Conservation (phyloP, 2,113 vertebrate genomes). For the Eulacestoma nigropectus region DNA sequence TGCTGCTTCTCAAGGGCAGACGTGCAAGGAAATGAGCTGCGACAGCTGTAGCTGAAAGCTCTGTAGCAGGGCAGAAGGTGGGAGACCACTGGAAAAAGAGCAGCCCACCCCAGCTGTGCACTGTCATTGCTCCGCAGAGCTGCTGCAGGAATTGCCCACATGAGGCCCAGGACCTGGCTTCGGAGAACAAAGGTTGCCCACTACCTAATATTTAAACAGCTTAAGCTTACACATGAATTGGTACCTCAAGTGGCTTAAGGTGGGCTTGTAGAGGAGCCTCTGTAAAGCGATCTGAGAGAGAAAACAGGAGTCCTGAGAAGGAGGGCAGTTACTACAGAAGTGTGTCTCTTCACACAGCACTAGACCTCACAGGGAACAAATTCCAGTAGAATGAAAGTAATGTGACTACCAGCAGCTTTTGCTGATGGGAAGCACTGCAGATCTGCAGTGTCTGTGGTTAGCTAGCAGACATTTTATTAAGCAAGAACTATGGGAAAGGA, state of each 20-base stretch:
- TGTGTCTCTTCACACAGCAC: background rate
- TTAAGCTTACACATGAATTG: background rate
- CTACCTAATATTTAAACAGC: background rate
- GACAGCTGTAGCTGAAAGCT: background rate
- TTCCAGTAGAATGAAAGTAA: background rate
- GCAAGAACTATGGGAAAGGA: background rate
- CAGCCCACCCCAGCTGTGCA: fast-evolving
- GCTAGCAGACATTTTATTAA: background rate
- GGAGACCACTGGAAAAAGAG: background rate
- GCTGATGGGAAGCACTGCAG: background rate
- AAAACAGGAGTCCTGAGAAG: background rate
- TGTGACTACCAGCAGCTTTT: background rate
- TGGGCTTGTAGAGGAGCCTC: background rate
- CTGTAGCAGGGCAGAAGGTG: background rate
- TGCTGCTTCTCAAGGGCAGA: background rate
- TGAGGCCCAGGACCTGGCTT: background rate
- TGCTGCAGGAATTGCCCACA: background rate
- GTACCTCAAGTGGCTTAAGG: background rate
- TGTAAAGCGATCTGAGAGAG: background rate
- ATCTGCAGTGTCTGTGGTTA: background rate
- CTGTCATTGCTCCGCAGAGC: background rate
- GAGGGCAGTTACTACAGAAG: background rate
- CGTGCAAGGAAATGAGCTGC: background rate
- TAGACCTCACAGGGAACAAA: background rate
- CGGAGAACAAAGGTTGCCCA: background rate